A percentile compares a stretch with the other conserved stretches of the same genome.
Evolutionary conservation across 2,888 invertebrate genomes (phyloP).

Genomic region (Sphecodes monilicornis): DNA sequence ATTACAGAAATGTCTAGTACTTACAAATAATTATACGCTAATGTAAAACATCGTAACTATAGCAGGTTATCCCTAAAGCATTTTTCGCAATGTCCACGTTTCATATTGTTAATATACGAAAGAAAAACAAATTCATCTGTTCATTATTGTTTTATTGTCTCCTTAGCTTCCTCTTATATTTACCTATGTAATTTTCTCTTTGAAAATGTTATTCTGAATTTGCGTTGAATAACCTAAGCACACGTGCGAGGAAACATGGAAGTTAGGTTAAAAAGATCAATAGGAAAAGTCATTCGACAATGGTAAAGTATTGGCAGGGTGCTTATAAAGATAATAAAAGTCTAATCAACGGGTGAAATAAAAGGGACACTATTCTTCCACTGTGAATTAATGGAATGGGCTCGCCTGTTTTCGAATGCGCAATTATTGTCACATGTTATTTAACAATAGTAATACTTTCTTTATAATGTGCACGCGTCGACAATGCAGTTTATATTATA

Average conservation of each 20-base stretch:
- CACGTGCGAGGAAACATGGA: neutral
- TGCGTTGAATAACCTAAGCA: too few relatives aligned
- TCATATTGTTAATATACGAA: neutral
- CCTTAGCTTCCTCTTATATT: too few relatives aligned
- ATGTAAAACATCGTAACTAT: neutral
- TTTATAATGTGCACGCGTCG: neutral
- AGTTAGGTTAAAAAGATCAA: neutral
- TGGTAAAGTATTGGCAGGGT: neutral
- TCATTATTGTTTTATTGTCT: neutral
- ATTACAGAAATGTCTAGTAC: neutral
- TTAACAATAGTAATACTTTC: neutral
- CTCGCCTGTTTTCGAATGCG: neutral
- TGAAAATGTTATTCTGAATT: neutral
- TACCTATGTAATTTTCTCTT: too few relatives aligned
- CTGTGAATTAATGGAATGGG: neutral
- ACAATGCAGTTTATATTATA: neutral
- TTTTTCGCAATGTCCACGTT: neutral
- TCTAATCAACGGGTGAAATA: neutral
- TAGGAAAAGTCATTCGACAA: neutral
- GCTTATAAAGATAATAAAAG: neutral
- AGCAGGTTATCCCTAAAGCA: neutral
- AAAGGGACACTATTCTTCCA: neutral
- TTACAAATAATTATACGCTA: neutral
- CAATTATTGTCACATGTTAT: slow-evolving; percentile 6
- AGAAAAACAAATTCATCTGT: neutral